Percentiles rank a stretch among this genome's conserved stretches.
Evolutionary conservation across 2,113 vertebrate species (phyloP).

Genomic region (Panthera uncia): DNA sequence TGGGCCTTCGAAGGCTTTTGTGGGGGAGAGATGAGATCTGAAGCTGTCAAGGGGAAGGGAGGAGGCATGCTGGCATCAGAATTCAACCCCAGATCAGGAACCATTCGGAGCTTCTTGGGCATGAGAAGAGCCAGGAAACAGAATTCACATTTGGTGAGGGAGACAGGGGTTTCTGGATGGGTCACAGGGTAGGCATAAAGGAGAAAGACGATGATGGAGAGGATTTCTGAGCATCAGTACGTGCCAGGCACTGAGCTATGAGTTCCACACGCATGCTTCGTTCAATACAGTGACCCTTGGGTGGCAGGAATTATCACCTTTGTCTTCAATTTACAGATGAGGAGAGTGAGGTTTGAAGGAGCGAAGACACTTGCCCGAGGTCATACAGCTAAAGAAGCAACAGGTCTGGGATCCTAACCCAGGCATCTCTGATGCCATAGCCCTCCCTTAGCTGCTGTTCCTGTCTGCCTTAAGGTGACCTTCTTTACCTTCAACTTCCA

Average conservation of each 20-base stretch:
- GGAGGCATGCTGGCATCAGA: background rate
- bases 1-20: background rate
- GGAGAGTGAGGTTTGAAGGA: background rate
- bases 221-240: background rate
- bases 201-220: too few species aligned
- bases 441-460: background rate
- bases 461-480: background rate
- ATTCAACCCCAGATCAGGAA: background rate
- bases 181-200: background rate
- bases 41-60: background rate
- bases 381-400: background rate
- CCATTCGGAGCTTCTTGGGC: background rate
- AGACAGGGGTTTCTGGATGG: background rate
- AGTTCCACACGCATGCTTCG: accelerated
- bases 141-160: background rate
- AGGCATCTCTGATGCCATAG: background rate
- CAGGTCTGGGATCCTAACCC: background rate
- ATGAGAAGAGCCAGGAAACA: background rate
- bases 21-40: background rate
- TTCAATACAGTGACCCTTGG: background rate
- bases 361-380: background rate
- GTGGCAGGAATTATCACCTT: background rate
- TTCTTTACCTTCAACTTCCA: background rate
- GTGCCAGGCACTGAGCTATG: background rate
- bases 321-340: background rate